phyloP scores from a whole-genome alignment of 2,113 vertebrate genomes.

The Gila orcuttii region DNA sequence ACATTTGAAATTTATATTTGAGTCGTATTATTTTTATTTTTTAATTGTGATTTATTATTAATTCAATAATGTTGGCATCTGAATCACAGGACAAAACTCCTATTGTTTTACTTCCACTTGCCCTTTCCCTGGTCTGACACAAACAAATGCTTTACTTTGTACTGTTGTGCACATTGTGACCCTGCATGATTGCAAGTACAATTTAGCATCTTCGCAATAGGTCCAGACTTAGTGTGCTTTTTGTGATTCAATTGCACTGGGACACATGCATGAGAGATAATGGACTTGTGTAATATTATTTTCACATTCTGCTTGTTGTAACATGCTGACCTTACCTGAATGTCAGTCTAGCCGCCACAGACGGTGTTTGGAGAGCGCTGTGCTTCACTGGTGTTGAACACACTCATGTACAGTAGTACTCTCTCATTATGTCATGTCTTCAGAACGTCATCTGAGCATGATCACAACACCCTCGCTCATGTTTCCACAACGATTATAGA shows the following conservation, averaged over 20 bases:
- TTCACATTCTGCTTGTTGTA: not conserved
- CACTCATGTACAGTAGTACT: not conserved
- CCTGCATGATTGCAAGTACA: not conserved
- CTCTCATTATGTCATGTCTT: not conserved
- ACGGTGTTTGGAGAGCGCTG: not conserved
- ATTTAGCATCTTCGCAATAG: not conserved
- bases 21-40: not conserved
- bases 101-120: not conserved
- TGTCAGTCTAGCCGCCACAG: not conserved
- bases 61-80: not conserved
- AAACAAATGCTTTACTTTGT: not conserved
- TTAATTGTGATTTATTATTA: not conserved
- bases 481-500: slow-evolving; percentile 31
- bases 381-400: not conserved
- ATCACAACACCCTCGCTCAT: slow-evolving; percentile 29
- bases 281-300: not conserved
- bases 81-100: not conserved
- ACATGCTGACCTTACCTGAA: not conserved
- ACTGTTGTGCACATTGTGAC: not conserved
- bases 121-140: too few relatives aligned
- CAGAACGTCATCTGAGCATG: slow-evolving; percentile 26
- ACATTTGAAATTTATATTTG: not conserved
- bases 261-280: not conserved
- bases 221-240: not conserved
- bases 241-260: not conserved